Evolutionary conservation across 1,140 invertebrate genomes (phyloP), one percentile per base, ranked within the genome.

Genomic region (Drosophila simulans): DNA sequence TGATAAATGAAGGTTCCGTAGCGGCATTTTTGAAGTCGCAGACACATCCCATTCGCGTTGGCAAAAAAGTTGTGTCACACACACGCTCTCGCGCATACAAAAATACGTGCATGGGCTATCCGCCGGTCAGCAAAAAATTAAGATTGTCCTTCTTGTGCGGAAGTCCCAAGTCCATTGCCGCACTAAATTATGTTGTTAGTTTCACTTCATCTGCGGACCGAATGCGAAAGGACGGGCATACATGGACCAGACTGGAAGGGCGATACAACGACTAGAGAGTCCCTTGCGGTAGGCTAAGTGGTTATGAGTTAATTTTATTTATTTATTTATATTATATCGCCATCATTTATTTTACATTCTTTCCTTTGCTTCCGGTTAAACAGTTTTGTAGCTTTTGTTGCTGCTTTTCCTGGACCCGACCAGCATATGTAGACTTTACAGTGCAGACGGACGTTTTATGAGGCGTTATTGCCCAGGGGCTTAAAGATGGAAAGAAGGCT

Each of bases 261-360:
- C 8, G 10, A 17, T 4, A 15, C 25, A 10, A 34, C 52, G 35
- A 45, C 22, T n/a, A 35, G 39, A 31, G 10, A 49, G 4, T 48
- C 53, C 42, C 69, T 54, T 76, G 83, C 75, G 79, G 84, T 79
- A 63, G 45, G 68, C 83, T 79, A 86, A 86, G 83, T 88, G 83
- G 83, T 86, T 86, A 88, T 86, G 83, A 86, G 83, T 88, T 88
- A 88, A 88, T 88, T 88, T 88, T 89, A 89, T 89, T 88, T 88
- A 88, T 88, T 88, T 88, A 86, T 88, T 88, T 88, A 86, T 82
- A 89, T 89, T 88, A 89, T 89, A 88, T 89, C 83, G 83, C 83
- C 66, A 59, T 83, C 76, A 88, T 88, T 88, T 89, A 88, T 86
- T 82, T 88, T 75, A 88, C 78, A 82, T 72, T 60, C 82, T 72